A percentile compares a stretch with the other conserved stretches of the same genome.
Evolutionary conservation across 2,797 vertebrate species (phyloP).

Genomic region (Sciurus vulgaris): DNA sequence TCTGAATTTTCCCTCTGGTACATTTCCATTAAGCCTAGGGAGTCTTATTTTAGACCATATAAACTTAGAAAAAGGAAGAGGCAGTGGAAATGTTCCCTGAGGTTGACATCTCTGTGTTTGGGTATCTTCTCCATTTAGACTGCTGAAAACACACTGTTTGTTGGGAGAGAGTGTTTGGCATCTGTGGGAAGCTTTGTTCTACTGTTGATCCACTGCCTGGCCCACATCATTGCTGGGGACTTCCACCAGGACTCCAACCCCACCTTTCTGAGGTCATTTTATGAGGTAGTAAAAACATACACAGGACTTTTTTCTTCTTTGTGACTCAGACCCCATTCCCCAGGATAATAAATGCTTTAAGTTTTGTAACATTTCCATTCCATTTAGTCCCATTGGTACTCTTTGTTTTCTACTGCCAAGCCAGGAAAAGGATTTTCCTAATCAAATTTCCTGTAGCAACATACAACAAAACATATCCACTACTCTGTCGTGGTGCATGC

Average conservation of each 20-base stretch:
- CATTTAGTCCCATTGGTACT: not conserved
- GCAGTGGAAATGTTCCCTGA: not conserved
- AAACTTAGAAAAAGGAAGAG: slow-evolving; percentile 31
- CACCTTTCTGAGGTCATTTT: slow-evolving; percentile 91
- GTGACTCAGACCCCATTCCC: not conserved
- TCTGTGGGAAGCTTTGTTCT: slow-evolving; percentile 92
- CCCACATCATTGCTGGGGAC: slow-evolving; percentile 89
- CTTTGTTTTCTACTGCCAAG: not conserved
- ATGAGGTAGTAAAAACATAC: slow-evolving; percentile 89
- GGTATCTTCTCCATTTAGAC: slow-evolving; percentile 85
- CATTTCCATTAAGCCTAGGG: slow-evolving; percentile 23
- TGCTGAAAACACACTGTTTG: slow-evolving; percentile 89
- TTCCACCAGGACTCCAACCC: slow-evolving; percentile 88
- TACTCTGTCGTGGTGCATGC: not conserved
- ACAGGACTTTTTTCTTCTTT: not conserved
- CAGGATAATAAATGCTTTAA: slow-evolving; percentile 22
- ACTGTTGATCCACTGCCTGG: slow-evolving; percentile 92
- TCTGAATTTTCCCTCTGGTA: slow-evolving; percentile 41
- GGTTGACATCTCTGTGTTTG: not conserved
- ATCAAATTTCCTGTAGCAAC: not conserved
- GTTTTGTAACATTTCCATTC: slow-evolving; percentile 46
- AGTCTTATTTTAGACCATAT: slow-evolving; percentile 43
- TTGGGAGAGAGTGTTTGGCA: slow-evolving; percentile 90
- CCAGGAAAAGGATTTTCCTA: slow-evolving; percentile 10
- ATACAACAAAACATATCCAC: not conserved